These are phyloP conservation scores for Papilio helenus DNA, from an alignment of 1,140 invertebrate genomes.

Conservation along the genomic window DNA sequence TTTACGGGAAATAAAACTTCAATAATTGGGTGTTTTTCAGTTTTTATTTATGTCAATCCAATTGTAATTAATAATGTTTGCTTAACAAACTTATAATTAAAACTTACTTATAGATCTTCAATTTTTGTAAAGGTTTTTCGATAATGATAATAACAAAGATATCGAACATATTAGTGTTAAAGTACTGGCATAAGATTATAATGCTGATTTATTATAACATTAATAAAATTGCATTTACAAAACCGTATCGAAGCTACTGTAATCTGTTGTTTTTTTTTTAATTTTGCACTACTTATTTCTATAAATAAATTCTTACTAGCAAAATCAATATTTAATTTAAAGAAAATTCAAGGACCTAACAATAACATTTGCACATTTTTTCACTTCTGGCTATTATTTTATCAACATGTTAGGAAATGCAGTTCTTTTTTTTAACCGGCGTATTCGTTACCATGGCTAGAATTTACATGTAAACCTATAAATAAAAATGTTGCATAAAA, in stretches of 20 bases:
- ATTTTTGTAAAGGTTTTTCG: neutral
- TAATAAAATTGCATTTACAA: neutral
- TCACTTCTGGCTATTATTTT: neutral
- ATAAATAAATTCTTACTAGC: no score
- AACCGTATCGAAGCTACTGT: neutral
- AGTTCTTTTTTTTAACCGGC: slow-evolving; percentile 50
- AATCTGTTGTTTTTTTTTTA: neutral
- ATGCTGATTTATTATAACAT: neutral
- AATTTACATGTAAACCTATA: slow-evolving; percentile 11
- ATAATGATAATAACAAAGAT: neutral
- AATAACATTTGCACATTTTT: neutral
- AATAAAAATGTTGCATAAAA: slow-evolving; percentile 7
- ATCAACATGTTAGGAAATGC: slow-evolving; percentile 50
- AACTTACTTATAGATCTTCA: neutral
- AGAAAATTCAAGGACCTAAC: no score
- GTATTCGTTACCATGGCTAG: slow-evolving; percentile 24
- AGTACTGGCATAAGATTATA: neutral
- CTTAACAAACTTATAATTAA: neutral
- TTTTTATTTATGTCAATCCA: slow-evolving; percentile 25
- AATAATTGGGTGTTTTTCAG: neutral
- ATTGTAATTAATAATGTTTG: slow-evolving; percentile 13
- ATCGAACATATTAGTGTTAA: neutral
- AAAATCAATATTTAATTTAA: no score
- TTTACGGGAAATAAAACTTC: neutral
- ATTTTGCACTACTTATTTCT: no score